Percentiles rank a stretch among this genome's conserved stretches.
These are phyloP conservation scores for Tetragnatha montana DNA, from an alignment of 2,888 invertebrate genomes.

Conservation along the genomic window DNA sequence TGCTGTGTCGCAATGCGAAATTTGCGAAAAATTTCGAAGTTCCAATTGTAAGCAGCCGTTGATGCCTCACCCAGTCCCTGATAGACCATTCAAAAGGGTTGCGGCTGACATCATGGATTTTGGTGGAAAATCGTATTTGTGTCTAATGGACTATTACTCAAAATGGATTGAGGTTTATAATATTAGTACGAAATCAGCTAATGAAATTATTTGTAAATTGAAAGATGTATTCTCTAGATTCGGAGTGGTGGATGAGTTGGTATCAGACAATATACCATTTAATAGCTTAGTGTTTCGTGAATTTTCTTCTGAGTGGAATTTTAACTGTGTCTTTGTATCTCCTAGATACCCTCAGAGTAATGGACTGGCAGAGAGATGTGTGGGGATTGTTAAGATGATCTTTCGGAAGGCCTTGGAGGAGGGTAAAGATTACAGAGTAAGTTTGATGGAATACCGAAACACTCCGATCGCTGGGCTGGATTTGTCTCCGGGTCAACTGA, in stretches of 20 bases:
- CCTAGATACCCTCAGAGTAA: constrained; percentile 23
- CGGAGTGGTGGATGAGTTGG: neutral
- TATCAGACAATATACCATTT: constrained; percentile 41
- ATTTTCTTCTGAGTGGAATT: constrained; percentile 16
- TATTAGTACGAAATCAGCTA: constrained; percentile 1
- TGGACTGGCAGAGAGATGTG: constrained; percentile 40
- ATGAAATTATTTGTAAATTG: constrained; percentile 27
- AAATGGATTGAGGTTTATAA: constrained; percentile 15
- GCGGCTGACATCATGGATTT: constrained; percentile 17
- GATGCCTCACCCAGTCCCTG: constrained; percentile 32
- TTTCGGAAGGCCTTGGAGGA: constrained; percentile 37
- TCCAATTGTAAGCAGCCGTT: constrained; percentile 12
- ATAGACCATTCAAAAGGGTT: constrained; percentile 31
- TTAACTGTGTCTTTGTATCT: constrained; percentile 1
- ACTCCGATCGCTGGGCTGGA: constrained; percentile 32
- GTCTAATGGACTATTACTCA: constrained; percentile 22
- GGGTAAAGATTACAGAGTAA: constrained; percentile 4
- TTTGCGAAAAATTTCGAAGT: constrained; percentile 38
- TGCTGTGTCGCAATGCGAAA: constrained; percentile 25
- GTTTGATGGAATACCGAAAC: constrained; percentile 52
- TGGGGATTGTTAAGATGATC: constrained; percentile 27
- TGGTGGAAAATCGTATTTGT: constrained; percentile 1
- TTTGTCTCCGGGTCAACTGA: constrained; percentile 26
- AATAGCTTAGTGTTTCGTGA: constrained; percentile 17
- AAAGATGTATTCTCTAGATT: constrained; percentile 21